Percentiles rank a stretch among this genome's conserved stretches.
Conservation (phyloP, 2,888 invertebrate species). For the Linnaemya vulpina region DNA sequence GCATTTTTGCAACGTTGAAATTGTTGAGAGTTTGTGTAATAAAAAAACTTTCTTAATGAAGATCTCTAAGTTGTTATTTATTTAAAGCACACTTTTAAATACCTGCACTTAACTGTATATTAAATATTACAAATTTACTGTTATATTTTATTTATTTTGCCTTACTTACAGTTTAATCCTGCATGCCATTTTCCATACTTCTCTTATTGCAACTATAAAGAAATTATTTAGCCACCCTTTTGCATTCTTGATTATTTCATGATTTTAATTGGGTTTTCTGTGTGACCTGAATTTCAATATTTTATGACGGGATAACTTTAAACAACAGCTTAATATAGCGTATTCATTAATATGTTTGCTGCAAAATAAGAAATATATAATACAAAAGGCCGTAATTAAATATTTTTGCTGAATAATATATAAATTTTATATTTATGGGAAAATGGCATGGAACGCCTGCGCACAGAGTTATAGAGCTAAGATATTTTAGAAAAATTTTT, state of each 20-base stretch:
- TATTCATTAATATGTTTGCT: conserved; percentile 55
- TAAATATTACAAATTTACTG: conserved; percentile 76
- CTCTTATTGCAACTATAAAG: conserved; percentile 13
- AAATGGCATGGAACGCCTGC: too few species aligned
- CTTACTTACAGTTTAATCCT: conserved; percentile 33
- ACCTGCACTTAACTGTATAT: conserved; percentile 75
- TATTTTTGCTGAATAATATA: conserved; percentile 16
- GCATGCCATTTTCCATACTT: neutral
- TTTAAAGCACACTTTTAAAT: conserved; percentile 4
- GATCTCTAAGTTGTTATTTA: neutral
- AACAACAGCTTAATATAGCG: conserved; percentile 27
- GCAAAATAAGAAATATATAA: conserved; percentile 9
- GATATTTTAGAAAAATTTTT: too few species aligned
- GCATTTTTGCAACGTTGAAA: neutral
- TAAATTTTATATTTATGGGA: too few species aligned
- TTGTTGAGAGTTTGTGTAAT: neutral
- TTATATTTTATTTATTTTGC: conserved; percentile 21
- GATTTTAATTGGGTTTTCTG: neutral
- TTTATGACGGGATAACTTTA: conserved; percentile 60
- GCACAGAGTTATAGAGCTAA: too few species aligned
- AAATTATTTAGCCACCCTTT: conserved; percentile 18
- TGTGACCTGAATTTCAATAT: conserved; percentile 60
- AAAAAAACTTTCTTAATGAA: neutral
- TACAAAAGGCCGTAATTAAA: conserved; percentile 48
- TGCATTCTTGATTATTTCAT: neutral